A percentile compares a stretch with the other conserved stretches of the same genome.
Conservation (phyloP, 1,140 invertebrate species). For the Bombus fervidus region DNA sequence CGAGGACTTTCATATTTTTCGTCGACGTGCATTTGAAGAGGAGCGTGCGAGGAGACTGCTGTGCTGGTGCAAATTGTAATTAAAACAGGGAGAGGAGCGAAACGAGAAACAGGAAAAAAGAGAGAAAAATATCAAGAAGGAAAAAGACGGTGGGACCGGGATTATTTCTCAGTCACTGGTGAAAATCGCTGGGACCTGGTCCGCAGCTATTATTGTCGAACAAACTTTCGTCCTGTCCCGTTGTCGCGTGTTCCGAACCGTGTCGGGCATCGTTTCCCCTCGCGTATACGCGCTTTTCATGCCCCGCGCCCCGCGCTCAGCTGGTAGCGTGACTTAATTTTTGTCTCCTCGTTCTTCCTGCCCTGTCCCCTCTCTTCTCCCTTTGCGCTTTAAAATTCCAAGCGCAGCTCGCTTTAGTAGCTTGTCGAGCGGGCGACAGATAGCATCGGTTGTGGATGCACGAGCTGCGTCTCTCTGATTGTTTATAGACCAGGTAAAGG, state of each 20-base stretch:
- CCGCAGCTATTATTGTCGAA: slow-evolving; percentile 13
- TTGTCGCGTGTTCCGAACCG: slow-evolving; percentile 33
- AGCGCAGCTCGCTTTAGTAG: slow-evolving; percentile 28
- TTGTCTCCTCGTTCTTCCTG: slow-evolving; percentile 39
- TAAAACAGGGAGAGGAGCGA: slow-evolving; percentile 1
- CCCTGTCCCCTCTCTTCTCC: neutral
- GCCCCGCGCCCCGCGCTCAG: slow-evolving; percentile 13
- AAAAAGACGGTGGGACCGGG: neutral
- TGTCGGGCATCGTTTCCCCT: neutral
- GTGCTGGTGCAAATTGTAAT: slow-evolving; percentile 29
- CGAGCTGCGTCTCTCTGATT: neutral
- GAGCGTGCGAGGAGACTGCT: neutral
- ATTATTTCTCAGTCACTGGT: slow-evolving; percentile 9
- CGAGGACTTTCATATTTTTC: neutral
- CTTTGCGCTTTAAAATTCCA: neutral
- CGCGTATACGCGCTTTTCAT: slow-evolving; percentile 7
- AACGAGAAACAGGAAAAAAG: neutral
- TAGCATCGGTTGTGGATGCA: neutral
- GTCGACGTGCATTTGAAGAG: too few species aligned
- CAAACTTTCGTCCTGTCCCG: slow-evolving; percentile 30
- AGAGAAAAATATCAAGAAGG: neutral
- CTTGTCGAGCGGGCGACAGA: slow-evolving; percentile 31
- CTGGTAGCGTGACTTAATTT: slow-evolving; percentile 49
- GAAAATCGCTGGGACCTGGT: slow-evolving; percentile 36
- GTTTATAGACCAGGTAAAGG: neutral